A percentile compares a stretch with the other conserved stretches of the same genome.
phyloP scores from a whole-genome alignment of 2,888 invertebrate species.

The Augiades crinisus region DNA sequence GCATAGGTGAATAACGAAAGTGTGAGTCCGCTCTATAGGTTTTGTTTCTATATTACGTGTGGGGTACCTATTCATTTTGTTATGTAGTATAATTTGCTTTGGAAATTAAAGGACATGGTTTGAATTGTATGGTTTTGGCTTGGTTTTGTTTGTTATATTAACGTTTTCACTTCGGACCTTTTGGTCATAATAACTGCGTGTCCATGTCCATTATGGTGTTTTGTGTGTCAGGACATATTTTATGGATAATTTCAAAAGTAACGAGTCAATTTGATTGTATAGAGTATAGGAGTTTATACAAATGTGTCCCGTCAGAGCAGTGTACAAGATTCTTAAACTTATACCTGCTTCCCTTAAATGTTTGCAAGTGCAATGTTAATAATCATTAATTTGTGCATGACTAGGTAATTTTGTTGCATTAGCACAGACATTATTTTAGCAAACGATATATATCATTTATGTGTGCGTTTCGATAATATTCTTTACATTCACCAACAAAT shows the following conservation, averaged over 20 bases:
- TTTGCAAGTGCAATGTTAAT: constrained; percentile 20
- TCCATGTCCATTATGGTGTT: constrained; percentile 33
- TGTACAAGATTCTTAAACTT: constrained; percentile 22
- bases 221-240: constrained; percentile 29
- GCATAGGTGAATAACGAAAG: too few species aligned
- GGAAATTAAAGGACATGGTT: constrained; percentile 43
- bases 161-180: constrained; percentile 60
- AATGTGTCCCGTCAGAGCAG: constrained; percentile 18
- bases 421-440: constrained; percentile 7
- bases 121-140: constrained; percentile 56
- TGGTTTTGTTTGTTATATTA: constrained; percentile 66
- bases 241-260: constrained; percentile 25
- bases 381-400: constrained; percentile 26
- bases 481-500: constrained; percentile 31
- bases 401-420: constrained; percentile 23
- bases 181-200: constrained; percentile 55
- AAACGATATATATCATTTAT: constrained; percentile 24
- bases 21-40: constrained; percentile 9
- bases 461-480: constrained; percentile 40
- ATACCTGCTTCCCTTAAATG: constrained; percentile 16
- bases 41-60: constrained; percentile 7
- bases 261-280: constrained; percentile 34
- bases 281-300: constrained; percentile 17
- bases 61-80: constrained; percentile 25
- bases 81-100: constrained; percentile 22